Percentiles rank a stretch among this genome's conserved stretches.
Evolutionary conservation across 2,797 vertebrate genomes (phyloP).

Genomic region (Telmatherina bonti): DNA sequence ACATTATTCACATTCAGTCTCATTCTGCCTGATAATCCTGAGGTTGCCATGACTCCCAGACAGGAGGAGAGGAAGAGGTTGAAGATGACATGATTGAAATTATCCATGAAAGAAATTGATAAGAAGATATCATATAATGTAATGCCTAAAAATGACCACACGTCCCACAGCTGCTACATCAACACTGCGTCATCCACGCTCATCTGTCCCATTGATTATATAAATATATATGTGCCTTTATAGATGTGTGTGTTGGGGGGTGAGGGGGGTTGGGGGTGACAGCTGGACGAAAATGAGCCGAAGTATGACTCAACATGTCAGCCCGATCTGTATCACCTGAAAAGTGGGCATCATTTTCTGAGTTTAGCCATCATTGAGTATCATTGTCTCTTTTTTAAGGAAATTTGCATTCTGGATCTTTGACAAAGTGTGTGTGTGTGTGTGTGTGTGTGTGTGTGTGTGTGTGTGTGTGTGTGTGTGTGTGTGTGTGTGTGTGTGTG

Average conservation of each 20-base stretch:
- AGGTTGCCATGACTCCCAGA: slow-evolving; percentile 62
- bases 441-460: neutral
- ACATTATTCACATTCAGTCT: slow-evolving; percentile 46
- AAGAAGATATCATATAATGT: slow-evolving; percentile 23
- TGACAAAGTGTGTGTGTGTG: neutral
- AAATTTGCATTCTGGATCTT: neutral
- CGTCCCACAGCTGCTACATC: slow-evolving; percentile 20
- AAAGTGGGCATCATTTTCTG: slow-evolving; percentile 31
- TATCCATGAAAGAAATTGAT: slow-evolving; percentile 47
- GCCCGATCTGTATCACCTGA: slow-evolving; percentile 41
- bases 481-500: neutral
- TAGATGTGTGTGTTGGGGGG: too few relatives aligned
- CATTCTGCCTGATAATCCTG: slow-evolving; percentile 50
- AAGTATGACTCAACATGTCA: slow-evolving; percentile 59
- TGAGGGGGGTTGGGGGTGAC: too few relatives aligned
- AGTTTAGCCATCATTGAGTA: slow-evolving; percentile 5
- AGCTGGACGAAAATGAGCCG: slow-evolving; percentile 18
- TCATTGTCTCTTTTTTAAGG: neutral
- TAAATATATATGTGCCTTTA: too few relatives aligned
- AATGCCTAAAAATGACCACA: slow-evolving; percentile 15
- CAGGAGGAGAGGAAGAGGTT: slow-evolving; percentile 25
- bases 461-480: neutral
- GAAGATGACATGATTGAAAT: slow-evolving; percentile 54
- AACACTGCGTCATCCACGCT: slow-evolving; percentile 30
- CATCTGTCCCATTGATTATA: slow-evolving; percentile 18